phyloP scores from a whole-genome alignment of 2,888 invertebrate species.

The Thymelicus sylvestris region DNA sequence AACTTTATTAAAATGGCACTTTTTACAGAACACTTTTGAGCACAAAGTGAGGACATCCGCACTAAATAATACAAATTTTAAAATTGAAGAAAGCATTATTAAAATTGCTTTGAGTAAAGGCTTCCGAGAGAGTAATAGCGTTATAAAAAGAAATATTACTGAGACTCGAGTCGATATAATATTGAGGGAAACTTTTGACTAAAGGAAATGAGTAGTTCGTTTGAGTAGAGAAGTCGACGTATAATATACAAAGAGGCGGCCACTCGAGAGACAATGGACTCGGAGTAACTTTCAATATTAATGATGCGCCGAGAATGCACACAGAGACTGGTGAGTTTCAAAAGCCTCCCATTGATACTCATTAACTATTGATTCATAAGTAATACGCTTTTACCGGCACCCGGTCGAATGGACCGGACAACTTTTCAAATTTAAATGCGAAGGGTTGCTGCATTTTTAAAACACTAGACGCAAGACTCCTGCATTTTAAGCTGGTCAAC shows the following conservation, averaged over 20 bases:
- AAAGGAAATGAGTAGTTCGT: conserved; percentile 77
- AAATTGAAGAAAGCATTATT: conserved; percentile 30
- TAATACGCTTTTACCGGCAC: conserved; percentile 79
- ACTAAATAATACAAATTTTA: conserved; percentile 34
- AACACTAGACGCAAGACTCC: conserved; percentile 19
- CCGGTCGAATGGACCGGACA: conserved; percentile 62
- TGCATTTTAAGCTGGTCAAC: conserved; percentile 41
- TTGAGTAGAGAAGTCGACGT: conserved; percentile 65
- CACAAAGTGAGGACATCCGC: conserved; percentile 14
- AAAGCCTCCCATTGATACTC: conserved; percentile 81
- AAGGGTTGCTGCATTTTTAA: conserved; percentile 63
- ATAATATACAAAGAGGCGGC: conserved; percentile 75
- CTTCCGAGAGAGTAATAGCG: conserved; percentile 15
- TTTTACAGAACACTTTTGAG: conserved; percentile 21
- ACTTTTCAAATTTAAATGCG: conserved; percentile 79
- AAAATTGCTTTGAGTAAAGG: conserved; percentile 23
- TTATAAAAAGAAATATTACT: conserved; percentile 43
- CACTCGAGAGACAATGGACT: conserved; percentile 77
- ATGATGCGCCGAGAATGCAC: conserved; percentile 80
- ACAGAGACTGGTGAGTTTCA: conserved; percentile 72
- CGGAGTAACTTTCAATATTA: conserved; percentile 80
- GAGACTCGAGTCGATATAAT: conserved; percentile 55
- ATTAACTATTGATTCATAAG: conserved; percentile 84
- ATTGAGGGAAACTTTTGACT: conserved; percentile 69
- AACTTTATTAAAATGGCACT: conserved; percentile 30